Evolutionary conservation across 1,140 invertebrate species (phyloP).

Genomic region (Maconellicoccus hirsutus): DNA sequence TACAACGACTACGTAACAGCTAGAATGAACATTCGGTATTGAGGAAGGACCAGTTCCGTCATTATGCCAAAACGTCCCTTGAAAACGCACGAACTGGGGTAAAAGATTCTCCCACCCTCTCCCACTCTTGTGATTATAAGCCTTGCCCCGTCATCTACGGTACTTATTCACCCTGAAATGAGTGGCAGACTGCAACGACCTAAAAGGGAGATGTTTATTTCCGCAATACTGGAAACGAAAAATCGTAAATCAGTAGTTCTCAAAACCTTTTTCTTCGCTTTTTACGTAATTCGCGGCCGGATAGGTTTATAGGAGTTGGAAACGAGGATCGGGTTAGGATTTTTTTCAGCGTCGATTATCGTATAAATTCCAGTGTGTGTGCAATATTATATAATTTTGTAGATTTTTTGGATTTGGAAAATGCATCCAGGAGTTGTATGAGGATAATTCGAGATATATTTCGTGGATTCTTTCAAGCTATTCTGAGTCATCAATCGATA

Average conservation of each 20-base stretch:
- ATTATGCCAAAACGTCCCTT: constrained; percentile 6
- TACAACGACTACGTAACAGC: background rate
- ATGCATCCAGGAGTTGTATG: too few species aligned
- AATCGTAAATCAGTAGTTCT: constrained; percentile 12
- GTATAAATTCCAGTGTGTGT: too few species aligned
- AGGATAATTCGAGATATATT: too few species aligned
- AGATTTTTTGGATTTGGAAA: too few species aligned
- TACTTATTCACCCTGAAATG: constrained; percentile 18
- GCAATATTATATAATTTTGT: too few species aligned
- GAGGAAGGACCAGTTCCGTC: constrained; percentile 12
- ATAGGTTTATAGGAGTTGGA: too few species aligned
- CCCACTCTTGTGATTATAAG: background rate
- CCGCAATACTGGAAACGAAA: constrained; percentile 16
- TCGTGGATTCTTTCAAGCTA: too few species aligned
- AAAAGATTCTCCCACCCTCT: background rate
- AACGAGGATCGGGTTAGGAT: too few species aligned
- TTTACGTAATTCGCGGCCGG: too few species aligned
- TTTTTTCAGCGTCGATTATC: too few species aligned
- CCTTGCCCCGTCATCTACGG: background rate
- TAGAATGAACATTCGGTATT: constrained; percentile 9
- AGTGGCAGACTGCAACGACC: constrained; percentile 16
- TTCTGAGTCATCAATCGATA: too few species aligned
- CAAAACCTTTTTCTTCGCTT: constrained; percentile 12
- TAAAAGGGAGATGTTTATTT: constrained; percentile 20
- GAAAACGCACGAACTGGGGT: background rate